Base-by-base conservation (phyloP, 2,888 invertebrate genomes). In the Axea sp. region DNA sequence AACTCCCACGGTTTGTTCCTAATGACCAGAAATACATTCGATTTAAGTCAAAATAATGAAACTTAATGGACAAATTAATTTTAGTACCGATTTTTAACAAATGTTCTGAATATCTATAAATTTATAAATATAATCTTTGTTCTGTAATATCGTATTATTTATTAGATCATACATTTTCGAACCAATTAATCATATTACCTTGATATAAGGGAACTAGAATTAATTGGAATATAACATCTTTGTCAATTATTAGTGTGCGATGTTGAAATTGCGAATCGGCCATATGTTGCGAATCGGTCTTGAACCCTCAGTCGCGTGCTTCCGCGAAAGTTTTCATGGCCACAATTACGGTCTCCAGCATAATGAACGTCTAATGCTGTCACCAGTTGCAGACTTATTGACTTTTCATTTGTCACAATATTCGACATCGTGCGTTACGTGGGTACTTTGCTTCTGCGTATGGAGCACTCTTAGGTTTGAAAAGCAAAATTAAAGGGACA, bases 311-410 rank as follows among this genome's bases (percentile, higher is more conserved):
- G 86, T 85, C 86, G 86, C 86, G 86, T 86, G 86, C 82, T 85
- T 82, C 76, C 77, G 84, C 82, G 81, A 84, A 85, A 77, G 80
- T 80, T 80, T 81, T 83, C 79, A 77, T 80, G 75, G 78, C 67
- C 59, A 79, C 82, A 83, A 84, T 84, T 83, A 84, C 81, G 79
- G 81, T 57, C 84, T 84, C 79, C 78, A 82, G 77, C 77, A 82
- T 85, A 86, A 86, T 86, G 80, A 84, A 85, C 82, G 82, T 77
- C 84, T 84, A 86, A 86, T 86, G 82, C 83, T 83, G 84, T 84
- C 85, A 81, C 78, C 81, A 53, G 68, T 65, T 73, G 77, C 51
- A 76, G 82, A 84, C 85, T 86, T 84, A 84, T 85, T 84, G 86
- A 86, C 86, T 85, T 84, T 79, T 81, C 81, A 82, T 83, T 73